These are phyloP conservation scores for Drosophila mimica DNA, from an alignment of 2,888 invertebrate genomes.

Conservation along the genomic window DNA sequence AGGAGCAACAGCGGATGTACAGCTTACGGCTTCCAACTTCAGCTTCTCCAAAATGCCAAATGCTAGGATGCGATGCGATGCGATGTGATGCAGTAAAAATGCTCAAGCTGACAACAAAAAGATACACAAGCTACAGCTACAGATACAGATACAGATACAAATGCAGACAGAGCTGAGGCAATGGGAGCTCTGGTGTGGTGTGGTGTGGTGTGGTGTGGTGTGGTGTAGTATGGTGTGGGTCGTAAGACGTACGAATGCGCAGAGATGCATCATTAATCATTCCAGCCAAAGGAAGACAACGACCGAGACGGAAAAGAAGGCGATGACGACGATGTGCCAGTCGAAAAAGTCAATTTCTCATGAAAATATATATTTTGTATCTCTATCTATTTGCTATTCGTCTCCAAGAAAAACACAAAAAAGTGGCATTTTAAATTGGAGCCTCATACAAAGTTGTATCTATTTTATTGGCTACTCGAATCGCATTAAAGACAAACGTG, in stretches of 20 bases:
- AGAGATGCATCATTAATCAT: conserved; percentile 83
- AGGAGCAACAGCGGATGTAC: conserved; percentile 50
- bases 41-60: conserved; percentile 54
- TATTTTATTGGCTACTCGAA: conserved; percentile 33
- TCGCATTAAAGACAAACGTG: conserved; percentile 17
- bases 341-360: conserved; percentile 83
- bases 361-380: conserved; percentile 77
- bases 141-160: conserved; percentile 49
- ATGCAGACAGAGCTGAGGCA: conserved; percentile 40
- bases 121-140: conserved; percentile 33
- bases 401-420: conserved; percentile 45
- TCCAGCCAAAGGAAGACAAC: conserved; percentile 74
- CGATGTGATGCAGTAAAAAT: conserved; percentile 63
- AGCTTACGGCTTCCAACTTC: conserved; percentile 48
- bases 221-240: conserved; percentile 49
- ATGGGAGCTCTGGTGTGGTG: conserved; percentile 3
- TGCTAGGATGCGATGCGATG: conserved; percentile 55
- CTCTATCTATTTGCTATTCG: conserved; percentile 74
- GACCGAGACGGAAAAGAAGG: conserved; percentile 58
- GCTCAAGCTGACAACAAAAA: conserved; percentile 55
- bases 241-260: conserved; percentile 64
- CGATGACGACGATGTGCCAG: conserved; percentile 51
- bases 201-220: conserved; percentile 45
- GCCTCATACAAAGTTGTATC: conserved; percentile 26
- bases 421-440: conserved; percentile 60